Conservation (phyloP, 2,797 vertebrate genomes). For the Scolopax bukidnonensis region DNA sequence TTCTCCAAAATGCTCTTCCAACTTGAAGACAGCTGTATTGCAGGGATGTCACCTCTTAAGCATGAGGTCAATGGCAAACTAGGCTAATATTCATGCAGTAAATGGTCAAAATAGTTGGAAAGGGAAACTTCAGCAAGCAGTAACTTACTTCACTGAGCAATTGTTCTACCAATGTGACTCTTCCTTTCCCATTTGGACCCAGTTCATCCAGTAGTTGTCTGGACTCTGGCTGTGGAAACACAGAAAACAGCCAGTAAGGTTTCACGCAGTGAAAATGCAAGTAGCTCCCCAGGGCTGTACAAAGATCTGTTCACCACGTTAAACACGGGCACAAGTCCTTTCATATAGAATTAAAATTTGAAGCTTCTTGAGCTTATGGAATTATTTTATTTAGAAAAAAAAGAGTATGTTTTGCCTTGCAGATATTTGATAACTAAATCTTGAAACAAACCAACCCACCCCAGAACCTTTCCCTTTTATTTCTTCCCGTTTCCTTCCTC, state of each 20-base stretch:
- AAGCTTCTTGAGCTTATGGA: neutral
- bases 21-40: neutral
- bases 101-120: neutral
- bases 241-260: neutral
- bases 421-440: neutral
- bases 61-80: neutral
- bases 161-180: slow-evolving; percentile 77
- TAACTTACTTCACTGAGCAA: slow-evolving; percentile 83
- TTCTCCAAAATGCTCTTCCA: neutral
- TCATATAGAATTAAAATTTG: neutral
- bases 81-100: neutral
- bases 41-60: neutral
- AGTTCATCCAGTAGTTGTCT: slow-evolving; percentile 81
- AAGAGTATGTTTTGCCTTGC: neutral
- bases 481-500: neutral
- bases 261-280: neutral
- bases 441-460: neutral
- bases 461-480: neutral
- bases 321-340: neutral
- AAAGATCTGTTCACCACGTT: neutral
- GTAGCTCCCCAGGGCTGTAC: neutral
- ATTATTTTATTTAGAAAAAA: neutral
- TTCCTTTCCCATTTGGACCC: slow-evolving; percentile 76
- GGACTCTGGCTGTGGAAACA: slow-evolving; percentile 70
- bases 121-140: neutral